Evolutionary conservation across 2,113 vertebrate species (phyloP), one percentile per base, ranked within the genome.

Genomic region (Sigmodon hispidus): DNA sequence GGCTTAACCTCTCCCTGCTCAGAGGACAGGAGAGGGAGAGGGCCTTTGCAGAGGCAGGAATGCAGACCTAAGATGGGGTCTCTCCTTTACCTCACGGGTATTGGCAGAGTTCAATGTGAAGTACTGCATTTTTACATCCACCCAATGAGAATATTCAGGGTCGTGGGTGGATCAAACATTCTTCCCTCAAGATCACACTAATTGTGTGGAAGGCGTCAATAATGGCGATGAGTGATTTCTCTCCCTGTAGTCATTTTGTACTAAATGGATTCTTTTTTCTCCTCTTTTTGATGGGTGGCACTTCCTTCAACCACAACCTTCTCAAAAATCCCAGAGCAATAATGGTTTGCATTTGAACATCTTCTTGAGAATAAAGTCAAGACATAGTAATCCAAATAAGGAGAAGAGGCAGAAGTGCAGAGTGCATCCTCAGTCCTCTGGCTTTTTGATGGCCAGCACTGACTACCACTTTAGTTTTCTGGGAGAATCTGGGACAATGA

Each of bases 1-100:
- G 96, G 98, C 97, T 98, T 98, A 98, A 98, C 98, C 98, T 98
- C 98, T 98, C 96, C 63, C 83, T 95, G 96, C 97, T 98, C 98
- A 98, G 97, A 98, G 98, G 89, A 97, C 95, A 97, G 95, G 94
- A 97, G 97, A 98, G 95, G 92, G 92, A 95, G 94, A 91, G 94
- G 92, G 8, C 96, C 97, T 97, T 97, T 91, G 94, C 87, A 86
- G 96, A 98, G 98, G 95, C 95, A 96, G 86, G 21, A 96, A 97
- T 96, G 96, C 97, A 98, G 97, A 88, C 96, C 95, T 86, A 22
- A 67, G 87, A 73, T 45, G 81, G 95, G 96, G 77, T 94, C 93
- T 97, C 77, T 93, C 95, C 84, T 80, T 77, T 69, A 85, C 90
- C 73, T 85, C 65, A 87, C 43, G 15, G 0, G 45, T 73, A 77